Conservation (phyloP, 2,888 invertebrate species). For the Tenodera sinensis region DNA sequence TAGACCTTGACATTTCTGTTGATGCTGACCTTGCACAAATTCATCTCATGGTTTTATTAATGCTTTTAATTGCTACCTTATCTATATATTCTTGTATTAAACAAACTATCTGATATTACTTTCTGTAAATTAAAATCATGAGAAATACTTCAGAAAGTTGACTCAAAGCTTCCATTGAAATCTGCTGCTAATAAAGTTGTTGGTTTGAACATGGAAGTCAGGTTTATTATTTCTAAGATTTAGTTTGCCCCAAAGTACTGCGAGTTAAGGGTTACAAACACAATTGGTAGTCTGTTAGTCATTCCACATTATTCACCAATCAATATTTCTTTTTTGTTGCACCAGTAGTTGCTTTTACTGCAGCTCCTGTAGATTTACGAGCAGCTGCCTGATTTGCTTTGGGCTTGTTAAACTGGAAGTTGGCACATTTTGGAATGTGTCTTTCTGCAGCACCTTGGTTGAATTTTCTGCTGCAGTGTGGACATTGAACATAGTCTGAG, state of each 20-base stretch:
- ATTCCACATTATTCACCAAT: neutral
- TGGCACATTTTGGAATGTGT: constrained; percentile 90
- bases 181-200: neutral
- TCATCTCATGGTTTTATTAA: too few relatives aligned
- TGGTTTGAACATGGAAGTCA: neutral
- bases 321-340: neutral
- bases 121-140: neutral
- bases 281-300: neutral
- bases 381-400: constrained; percentile 42
- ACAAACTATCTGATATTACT: neutral
- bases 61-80: neutral
- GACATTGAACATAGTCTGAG: constrained; percentile 87
- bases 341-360: neutral
- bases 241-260: neutral
- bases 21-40: too few relatives aligned
- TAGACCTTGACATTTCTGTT: too few relatives aligned
- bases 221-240: neutral
- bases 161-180: neutral
- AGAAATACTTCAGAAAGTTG: neutral
- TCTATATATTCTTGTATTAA: neutral
- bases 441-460: constrained; percentile 79
- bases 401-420: constrained; percentile 76
- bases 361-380: neutral
- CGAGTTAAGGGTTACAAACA: neutral
- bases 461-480: constrained; percentile 82